Evolutionary conservation across 2,888 invertebrate genomes (phyloP).

Genomic region (Eupithecia subumbrata): DNA sequence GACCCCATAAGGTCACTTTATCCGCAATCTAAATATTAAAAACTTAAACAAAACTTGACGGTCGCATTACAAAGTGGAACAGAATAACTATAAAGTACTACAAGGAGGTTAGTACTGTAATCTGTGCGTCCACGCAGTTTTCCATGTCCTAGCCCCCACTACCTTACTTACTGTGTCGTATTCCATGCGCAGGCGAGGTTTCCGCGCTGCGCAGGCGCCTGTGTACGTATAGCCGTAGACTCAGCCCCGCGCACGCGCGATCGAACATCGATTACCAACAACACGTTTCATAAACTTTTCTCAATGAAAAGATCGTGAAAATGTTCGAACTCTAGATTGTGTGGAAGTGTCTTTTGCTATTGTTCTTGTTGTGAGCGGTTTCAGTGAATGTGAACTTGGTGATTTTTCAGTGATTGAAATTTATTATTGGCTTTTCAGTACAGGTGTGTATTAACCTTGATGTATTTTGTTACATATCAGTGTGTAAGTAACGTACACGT

Average conservation of each 20-base stretch:
- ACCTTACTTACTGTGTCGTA: constrained; percentile 24
- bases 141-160: constrained; percentile 76
- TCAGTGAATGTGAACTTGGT: constrained; percentile 29
- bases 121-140: constrained; percentile 70
- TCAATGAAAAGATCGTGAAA: constrained; percentile 76
- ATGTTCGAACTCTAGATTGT: constrained; percentile 43
- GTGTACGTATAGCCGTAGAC: constrained; percentile 59
- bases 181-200: constrained; percentile 53
- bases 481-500: neutral
- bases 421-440: constrained; percentile 8
- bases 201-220: constrained; percentile 51
- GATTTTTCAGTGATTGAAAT: constrained; percentile 34
- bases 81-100: neutral
- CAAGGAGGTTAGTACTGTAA: constrained; percentile 14
- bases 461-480: neutral
- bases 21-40: constrained; percentile 12
- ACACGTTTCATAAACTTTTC: constrained; percentile 73
- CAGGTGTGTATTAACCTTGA: constrained; percentile 24
- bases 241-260: constrained; percentile 68
- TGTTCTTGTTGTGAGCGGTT: constrained; percentile 28
- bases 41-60: neutral
- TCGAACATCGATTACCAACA: constrained; percentile 59
- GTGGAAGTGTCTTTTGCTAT: constrained; percentile 10
- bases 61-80: neutral
- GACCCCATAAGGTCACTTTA: constrained; percentile 25